Percentiles rank a stretch among this genome's conserved stretches.
These are phyloP conservation scores for Noctua comes DNA, from an alignment of 2,888 invertebrate species.

Conservation along the genomic window DNA sequence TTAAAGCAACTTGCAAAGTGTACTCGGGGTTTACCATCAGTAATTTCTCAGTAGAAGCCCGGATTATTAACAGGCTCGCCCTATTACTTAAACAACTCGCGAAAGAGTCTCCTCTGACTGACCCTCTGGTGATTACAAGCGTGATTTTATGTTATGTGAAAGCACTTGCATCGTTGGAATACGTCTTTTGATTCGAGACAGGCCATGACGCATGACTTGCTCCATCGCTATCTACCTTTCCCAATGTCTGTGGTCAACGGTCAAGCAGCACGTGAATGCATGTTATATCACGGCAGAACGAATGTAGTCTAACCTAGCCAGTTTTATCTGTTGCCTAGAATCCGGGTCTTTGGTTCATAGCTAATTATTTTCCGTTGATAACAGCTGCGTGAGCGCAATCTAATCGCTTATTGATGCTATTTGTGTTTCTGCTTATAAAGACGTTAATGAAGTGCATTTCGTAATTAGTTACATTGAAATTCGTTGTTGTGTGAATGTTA, in stretches of 20 bases:
- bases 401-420: slow-evolving; percentile 56
- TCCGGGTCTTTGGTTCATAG: slow-evolving; percentile 67
- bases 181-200: not conserved
- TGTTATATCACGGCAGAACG: slow-evolving; percentile 26
- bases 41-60: not conserved
- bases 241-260: slow-evolving; percentile 14
- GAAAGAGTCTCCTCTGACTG: not conserved
- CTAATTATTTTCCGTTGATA: slow-evolving; percentile 62
- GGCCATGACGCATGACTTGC: slow-evolving; percentile 9
- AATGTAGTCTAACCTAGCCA: slow-evolving; percentile 49
- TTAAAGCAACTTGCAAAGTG: not conserved
- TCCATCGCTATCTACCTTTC: slow-evolving; percentile 30
- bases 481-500: not conserved
- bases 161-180: not conserved
- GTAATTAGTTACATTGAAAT: slow-evolving; percentile 7
- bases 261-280: slow-evolving; percentile 41
- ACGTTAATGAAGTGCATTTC: slow-evolving; percentile 33
- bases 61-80: not conserved
- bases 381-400: slow-evolving; percentile 55
- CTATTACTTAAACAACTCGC: not conserved
- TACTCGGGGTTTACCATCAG: not conserved
- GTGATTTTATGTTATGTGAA: not conserved
- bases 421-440: slow-evolving; percentile 33
- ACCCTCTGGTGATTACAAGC: not conserved
- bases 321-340: slow-evolving; percentile 62